A percentile compares a stretch with the other conserved stretches of the same genome.
phyloP scores from a whole-genome alignment of 2,888 invertebrate species.

The Lysandra bellargus region DNA sequence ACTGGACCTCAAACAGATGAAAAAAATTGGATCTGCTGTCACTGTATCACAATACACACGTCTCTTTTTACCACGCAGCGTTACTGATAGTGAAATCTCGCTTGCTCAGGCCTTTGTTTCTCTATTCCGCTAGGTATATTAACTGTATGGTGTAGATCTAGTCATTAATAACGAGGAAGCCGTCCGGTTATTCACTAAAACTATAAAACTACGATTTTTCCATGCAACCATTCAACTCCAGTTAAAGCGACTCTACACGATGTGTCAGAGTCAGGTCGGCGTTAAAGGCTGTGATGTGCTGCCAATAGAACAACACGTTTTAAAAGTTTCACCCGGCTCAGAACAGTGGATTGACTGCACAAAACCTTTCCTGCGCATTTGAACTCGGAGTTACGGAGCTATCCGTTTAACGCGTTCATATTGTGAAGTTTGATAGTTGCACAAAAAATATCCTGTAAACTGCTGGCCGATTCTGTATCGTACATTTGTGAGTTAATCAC shows the following conservation, averaged over 20 bases:
- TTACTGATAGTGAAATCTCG: too few species aligned
- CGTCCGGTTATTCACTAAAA: background rate
- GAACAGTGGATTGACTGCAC: background rate
- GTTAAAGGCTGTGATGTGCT: slow-evolving; percentile 3
- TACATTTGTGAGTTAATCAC: too few species aligned
- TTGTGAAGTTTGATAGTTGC: background rate
- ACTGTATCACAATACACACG: too few species aligned
- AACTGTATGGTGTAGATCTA: too few species aligned
- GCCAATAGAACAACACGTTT: background rate
- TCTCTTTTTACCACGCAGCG: too few species aligned
- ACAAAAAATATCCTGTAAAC: background rate
- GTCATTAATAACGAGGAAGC: too few species aligned
- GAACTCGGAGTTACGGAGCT: background rate
- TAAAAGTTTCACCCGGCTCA: background rate
- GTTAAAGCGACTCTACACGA: background rate
- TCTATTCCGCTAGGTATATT: too few species aligned
- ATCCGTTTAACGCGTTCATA: background rate
- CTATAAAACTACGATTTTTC: background rate
- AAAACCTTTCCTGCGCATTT: slow-evolving; percentile 19
- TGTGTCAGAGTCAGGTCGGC: background rate
- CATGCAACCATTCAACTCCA: background rate
- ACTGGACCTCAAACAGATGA: too few species aligned
- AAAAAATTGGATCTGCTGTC: too few species aligned
- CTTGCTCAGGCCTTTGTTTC: too few species aligned
- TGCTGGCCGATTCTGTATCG: too few species aligned